These are phyloP conservation scores for Caenorhabditis wallacei DNA, from an alignment of 2,888 invertebrate species.

Conservation along the genomic window DNA sequence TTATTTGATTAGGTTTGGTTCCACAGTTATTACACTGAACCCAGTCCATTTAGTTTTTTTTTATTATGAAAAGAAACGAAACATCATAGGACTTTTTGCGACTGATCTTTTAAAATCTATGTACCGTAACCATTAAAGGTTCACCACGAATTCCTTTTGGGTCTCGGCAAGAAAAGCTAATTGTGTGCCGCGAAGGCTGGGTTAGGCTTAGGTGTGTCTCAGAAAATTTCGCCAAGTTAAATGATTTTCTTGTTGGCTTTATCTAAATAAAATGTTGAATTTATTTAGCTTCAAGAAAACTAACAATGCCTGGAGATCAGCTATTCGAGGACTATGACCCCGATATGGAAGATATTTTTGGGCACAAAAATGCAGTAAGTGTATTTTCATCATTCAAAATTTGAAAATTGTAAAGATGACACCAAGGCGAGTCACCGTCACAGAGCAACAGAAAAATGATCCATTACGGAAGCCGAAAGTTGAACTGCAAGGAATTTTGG, in stretches of 20 bases:
- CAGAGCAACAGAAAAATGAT: slow-evolving; percentile 47
- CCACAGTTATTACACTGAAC: slow-evolving; percentile 55
- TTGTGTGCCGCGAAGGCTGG: too few relatives aligned
- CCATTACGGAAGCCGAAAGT: slow-evolving; percentile 55
- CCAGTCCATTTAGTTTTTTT: slow-evolving; percentile 42
- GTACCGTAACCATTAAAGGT: slow-evolving; percentile 14
- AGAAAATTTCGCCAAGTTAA: neutral
- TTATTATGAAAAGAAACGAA: slow-evolving; percentile 6
- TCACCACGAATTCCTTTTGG: neutral
- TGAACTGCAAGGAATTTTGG: slow-evolving; percentile 21
- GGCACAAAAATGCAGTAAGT: slow-evolving; percentile 1
- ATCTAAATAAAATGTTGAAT: too few relatives aligned
- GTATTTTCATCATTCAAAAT: neutral
- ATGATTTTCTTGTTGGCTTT: too few relatives aligned
- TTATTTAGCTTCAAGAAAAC: too few relatives aligned
- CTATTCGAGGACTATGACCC: slow-evolving; percentile 49
- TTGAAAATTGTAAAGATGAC: slow-evolving; percentile 20
- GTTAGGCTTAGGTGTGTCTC: too few relatives aligned
- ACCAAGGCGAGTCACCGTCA: slow-evolving; percentile 30
- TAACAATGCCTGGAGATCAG: slow-evolving; percentile 16
- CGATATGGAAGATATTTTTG: slow-evolving; percentile 52
- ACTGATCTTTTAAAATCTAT: too few relatives aligned
- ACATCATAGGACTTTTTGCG: too few relatives aligned
- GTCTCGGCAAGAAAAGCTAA: slow-evolving; percentile 10
- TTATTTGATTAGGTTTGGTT: slow-evolving; percentile 14